Evolutionary conservation across 2,888 invertebrate species (phyloP).

Genomic region (Nezara viridula): DNA sequence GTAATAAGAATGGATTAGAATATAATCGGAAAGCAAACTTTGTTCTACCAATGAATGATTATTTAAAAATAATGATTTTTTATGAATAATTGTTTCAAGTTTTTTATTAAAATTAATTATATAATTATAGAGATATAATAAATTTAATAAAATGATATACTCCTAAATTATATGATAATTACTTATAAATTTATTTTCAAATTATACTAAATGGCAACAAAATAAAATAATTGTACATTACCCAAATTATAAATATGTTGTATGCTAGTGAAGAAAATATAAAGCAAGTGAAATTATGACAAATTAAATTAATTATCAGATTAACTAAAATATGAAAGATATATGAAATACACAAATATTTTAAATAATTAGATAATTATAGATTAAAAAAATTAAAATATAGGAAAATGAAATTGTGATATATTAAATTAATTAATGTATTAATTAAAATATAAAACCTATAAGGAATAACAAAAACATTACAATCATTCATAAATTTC

Average conservation of each 20-base stretch:
- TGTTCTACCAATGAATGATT: no score
- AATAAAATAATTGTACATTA: no score
- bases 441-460: background rate
- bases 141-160: background rate
- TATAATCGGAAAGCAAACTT: no score
- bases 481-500: background rate
- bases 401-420: background rate
- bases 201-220: background rate
- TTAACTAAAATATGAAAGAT: background rate
- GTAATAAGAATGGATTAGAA: no score
- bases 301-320: background rate
- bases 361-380: no score
- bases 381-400: no score
- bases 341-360: no score
- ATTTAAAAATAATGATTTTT: no score
- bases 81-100: no score
- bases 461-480: background rate
- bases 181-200: background rate
- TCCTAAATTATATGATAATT: background rate
- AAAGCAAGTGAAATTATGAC: background rate
- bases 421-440: background rate
- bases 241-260: no score
- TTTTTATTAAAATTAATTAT: no score
- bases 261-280: background rate
- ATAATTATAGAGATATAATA: no score